These are phyloP conservation scores for Phthorimaea operculella DNA, from an alignment of 1,140 invertebrate genomes.

Conservation along the genomic window DNA sequence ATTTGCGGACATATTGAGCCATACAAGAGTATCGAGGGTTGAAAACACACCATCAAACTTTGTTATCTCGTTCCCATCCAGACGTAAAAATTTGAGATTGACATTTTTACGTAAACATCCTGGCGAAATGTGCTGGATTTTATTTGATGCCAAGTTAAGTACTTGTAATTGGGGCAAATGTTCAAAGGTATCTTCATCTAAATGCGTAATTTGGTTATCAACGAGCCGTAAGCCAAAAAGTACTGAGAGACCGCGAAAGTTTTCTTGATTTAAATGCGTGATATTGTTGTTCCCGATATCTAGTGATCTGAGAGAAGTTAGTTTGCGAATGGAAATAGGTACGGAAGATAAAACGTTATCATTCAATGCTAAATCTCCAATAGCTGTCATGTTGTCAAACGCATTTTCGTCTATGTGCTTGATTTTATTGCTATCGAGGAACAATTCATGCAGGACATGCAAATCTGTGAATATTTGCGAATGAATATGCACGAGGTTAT, in stretches of 20 bases:
- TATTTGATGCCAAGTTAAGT: conserved; percentile 77
- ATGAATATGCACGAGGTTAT: conserved; percentile 76
- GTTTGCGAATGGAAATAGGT: conserved; percentile 75
- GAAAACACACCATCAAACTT: conserved; percentile 76
- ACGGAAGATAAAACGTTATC: conserved; percentile 79
- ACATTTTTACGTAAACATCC: conserved; percentile 74
- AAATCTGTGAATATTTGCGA: conserved; percentile 78
- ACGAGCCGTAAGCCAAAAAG: conserved; percentile 74
- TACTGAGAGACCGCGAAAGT: conserved; percentile 73
- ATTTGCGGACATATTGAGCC: conserved; percentile 79
- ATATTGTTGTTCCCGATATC: conserved; percentile 85
- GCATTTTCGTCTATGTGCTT: conserved; percentile 75
- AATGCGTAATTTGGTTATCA: conserved; percentile 75
- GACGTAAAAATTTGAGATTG: conserved; percentile 72
- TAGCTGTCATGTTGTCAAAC: conserved; percentile 81
- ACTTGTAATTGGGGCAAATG: conserved; percentile 74
- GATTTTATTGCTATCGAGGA: conserved; percentile 81
- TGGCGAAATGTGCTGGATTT: conserved; percentile 72
- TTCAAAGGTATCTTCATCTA: conserved; percentile 75
- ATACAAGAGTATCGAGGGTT: conserved; percentile 73
- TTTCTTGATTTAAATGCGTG: conserved; percentile 68
- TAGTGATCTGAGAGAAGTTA: conserved; percentile 77
- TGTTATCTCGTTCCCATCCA: conserved; percentile 75
- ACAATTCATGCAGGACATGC: conserved; percentile 76
- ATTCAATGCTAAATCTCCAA: conserved; percentile 84